phyloP scores from a whole-genome alignment of 2,113 vertebrate species.

The Aspiorhynchus laticeps region DNA sequence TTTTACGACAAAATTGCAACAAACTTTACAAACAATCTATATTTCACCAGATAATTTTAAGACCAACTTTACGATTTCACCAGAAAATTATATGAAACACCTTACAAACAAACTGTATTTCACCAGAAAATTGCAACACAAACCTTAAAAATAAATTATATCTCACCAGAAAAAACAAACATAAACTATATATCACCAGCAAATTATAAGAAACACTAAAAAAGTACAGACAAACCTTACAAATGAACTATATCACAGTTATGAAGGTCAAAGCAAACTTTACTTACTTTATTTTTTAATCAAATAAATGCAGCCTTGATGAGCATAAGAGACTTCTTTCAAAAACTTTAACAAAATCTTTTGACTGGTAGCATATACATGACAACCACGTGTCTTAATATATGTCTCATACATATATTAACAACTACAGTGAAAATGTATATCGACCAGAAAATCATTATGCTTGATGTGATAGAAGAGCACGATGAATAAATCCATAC shows the following conservation, averaged over 20 bases:
- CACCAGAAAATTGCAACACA: not conserved
- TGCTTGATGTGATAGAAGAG: not conserved
- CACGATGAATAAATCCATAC: constrained; percentile 12
- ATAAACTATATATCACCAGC: not conserved
- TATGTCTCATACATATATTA: not conserved
- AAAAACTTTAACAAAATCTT: not conserved
- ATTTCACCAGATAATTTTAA: not conserved
- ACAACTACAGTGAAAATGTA: not conserved
- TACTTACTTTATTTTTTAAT: not conserved
- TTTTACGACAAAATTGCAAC: not conserved
- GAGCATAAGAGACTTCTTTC: not conserved
- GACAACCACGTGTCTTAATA: not conserved
- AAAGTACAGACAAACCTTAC: not conserved
- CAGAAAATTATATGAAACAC: not conserved
- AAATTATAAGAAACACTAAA: too few species aligned
- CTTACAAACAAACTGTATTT: not conserved
- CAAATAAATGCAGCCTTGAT: not conserved
- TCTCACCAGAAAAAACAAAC: too few species aligned
- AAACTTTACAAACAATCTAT: not conserved
- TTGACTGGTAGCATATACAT: not conserved
- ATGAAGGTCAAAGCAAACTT: not conserved
- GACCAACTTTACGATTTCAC: not conserved
- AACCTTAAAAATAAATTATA: not conserved
- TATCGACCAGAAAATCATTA: constrained; percentile 6
- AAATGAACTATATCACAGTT: not conserved